Evolutionary conservation across 2,113 vertebrate species (phyloP).

Genomic region (Alces alces): DNA sequence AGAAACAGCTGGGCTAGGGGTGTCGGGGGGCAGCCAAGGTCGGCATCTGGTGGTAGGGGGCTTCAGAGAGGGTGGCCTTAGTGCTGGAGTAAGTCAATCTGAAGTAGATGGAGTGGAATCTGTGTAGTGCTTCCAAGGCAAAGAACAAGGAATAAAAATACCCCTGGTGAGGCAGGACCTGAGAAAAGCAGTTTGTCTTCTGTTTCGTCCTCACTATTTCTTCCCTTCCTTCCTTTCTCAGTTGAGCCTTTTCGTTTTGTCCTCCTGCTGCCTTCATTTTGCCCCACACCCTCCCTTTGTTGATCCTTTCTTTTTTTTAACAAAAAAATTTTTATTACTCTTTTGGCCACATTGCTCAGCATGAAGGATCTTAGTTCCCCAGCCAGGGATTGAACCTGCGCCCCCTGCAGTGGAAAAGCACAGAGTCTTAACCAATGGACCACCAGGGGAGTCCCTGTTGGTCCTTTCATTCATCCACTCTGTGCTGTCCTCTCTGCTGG

Average conservation of each 20-base stretch:
- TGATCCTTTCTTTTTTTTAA: background rate
- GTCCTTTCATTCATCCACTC: background rate
- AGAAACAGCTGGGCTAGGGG: background rate
- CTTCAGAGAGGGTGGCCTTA: background rate
- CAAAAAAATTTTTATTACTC: no score
- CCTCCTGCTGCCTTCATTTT: background rate
- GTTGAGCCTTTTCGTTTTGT: background rate
- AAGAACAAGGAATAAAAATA: background rate
- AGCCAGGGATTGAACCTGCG: background rate
- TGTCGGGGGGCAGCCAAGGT: background rate
- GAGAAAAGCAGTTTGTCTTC: background rate
- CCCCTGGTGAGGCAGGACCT: background rate
- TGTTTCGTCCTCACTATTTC: background rate
- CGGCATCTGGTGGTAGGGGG: accelerated
- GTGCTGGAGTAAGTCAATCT: background rate
- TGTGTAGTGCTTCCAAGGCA: background rate
- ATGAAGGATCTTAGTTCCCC: background rate
- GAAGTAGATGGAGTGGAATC: background rate
- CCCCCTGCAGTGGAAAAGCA: background rate
- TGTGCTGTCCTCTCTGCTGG: background rate
- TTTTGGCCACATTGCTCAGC: background rate
- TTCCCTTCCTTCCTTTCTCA: background rate
- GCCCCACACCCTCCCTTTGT: background rate
- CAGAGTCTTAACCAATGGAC: background rate
- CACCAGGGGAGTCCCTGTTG: background rate